phyloP scores from a whole-genome alignment of 2,113 vertebrate genomes.

The Pleuronectes platessa region DNA sequence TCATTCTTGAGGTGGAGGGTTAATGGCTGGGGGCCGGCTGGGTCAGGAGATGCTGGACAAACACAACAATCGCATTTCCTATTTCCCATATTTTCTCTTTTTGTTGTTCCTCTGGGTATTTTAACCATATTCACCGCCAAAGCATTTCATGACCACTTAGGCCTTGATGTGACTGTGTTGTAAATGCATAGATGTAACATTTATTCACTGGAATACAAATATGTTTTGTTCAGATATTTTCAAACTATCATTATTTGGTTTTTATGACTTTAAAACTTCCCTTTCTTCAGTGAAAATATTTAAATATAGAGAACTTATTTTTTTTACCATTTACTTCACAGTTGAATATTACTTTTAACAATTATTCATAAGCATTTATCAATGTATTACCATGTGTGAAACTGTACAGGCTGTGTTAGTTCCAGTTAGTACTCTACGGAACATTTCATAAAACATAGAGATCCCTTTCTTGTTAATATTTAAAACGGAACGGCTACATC shows the following conservation, averaged over 20 bases:
- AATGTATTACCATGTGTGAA: neutral
- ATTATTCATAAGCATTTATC: too few relatives aligned
- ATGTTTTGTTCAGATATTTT: neutral
- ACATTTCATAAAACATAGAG: neutral
- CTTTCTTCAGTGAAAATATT: neutral
- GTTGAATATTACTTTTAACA: too few relatives aligned
- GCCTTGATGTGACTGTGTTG: neutral
- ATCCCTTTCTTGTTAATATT: too few relatives aligned
- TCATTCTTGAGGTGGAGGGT: neutral
- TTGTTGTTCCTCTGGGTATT: neutral
- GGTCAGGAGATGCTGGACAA: slow-evolving; percentile 53
- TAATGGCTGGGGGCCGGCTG: neutral
- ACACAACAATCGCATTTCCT: slow-evolving; percentile 62
- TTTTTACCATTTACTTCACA: too few relatives aligned
- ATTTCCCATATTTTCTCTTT: slow-evolving; percentile 61
- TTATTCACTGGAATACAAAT: neutral
- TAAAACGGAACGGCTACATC: neutral
- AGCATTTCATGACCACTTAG: neutral
- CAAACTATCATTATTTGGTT: neutral
- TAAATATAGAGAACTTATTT: neutral
- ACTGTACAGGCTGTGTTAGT: neutral
- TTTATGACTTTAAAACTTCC: neutral
- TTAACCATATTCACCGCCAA: neutral
- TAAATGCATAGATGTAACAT: neutral
- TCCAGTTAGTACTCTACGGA: neutral